phyloP scores from a whole-genome alignment of 2,888 invertebrate species.

The Melanargia galathea region DNA sequence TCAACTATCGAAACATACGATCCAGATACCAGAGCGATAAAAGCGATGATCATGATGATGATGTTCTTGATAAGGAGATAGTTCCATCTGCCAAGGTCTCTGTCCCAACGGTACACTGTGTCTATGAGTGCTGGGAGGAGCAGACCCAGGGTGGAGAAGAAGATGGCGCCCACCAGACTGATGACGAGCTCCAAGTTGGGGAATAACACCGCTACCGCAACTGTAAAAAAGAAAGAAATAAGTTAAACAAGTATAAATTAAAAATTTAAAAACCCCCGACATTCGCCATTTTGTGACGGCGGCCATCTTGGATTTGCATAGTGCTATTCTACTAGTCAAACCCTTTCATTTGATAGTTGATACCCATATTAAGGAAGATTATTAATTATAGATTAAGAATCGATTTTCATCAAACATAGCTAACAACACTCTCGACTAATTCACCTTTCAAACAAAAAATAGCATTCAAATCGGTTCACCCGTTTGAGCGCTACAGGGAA shows the following conservation, averaged over 20 bases:
- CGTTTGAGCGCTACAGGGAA: too few species aligned
- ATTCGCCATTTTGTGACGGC: too few species aligned
- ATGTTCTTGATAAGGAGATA: conserved; percentile 87
- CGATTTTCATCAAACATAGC: too few species aligned
- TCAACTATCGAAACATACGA: conserved; percentile 65
- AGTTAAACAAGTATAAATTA: conserved; percentile 1
- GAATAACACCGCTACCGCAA: conserved; percentile 88
- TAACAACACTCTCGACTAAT: too few species aligned
- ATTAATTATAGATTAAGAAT: too few species aligned
- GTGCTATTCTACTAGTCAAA: too few species aligned
- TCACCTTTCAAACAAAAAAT: too few species aligned
- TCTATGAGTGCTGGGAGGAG: conserved; percentile 88
- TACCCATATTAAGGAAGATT: too few species aligned
- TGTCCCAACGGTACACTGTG: conserved; percentile 86
- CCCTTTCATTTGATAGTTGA: too few species aligned
- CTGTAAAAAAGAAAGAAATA: conserved; percentile 60
- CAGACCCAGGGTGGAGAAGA: conserved; percentile 88
- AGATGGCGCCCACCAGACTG: conserved; percentile 91
- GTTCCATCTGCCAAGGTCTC: conserved; percentile 83
- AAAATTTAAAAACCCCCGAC: too few species aligned
- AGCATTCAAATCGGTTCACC: too few species aligned
- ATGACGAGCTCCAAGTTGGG: conserved; percentile 94
- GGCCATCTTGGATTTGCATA: too few species aligned
- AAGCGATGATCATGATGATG: conserved; percentile 59
- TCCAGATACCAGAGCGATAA: conserved; percentile 66